phyloP scores from a whole-genome alignment of 2,797 vertebrate species.

The Coregonus sp. region DNA sequence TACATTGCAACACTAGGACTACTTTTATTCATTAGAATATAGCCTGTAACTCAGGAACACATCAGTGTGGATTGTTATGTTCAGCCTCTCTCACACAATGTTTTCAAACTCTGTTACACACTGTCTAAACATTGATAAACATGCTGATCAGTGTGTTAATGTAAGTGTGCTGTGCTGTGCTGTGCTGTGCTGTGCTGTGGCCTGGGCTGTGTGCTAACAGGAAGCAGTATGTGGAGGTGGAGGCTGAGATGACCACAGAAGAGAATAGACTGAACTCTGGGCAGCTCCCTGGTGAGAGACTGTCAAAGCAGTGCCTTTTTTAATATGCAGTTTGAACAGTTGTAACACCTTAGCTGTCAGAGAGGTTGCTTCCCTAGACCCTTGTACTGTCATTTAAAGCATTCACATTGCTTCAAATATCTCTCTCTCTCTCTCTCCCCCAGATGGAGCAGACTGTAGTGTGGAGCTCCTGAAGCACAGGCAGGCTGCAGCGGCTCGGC shows the following conservation, averaged over 20 bases:
- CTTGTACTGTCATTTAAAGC: neutral
- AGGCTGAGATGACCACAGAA: slow-evolving; percentile 45
- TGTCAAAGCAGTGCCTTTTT: neutral
- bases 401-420: neutral
- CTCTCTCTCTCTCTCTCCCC: slow-evolving; percentile 11
- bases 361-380: slow-evolving; percentile 2
- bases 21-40: slow-evolving; percentile 7
- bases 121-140: neutral
- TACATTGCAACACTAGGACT: slow-evolving; percentile 49
- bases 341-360: no score
- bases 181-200: no score
- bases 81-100: neutral
- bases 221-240: slow-evolving; percentile 73
- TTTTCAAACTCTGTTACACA: neutral
- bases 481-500: slow-evolving; percentile 52
- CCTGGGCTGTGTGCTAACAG: slow-evolving; percentile 48
- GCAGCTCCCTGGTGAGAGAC: slow-evolving; percentile 66
- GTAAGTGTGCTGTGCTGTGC: neutral
- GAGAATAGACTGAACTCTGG: slow-evolving; percentile 52
- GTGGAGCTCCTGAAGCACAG: slow-evolving; percentile 45
- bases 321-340: no score
- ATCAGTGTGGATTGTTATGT: neutral
- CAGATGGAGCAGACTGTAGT: slow-evolving; percentile 61
- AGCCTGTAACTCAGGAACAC: neutral
- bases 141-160: neutral